phyloP scores from a whole-genome alignment of 1,140 invertebrate genomes.

The Drosophila varians region DNA sequence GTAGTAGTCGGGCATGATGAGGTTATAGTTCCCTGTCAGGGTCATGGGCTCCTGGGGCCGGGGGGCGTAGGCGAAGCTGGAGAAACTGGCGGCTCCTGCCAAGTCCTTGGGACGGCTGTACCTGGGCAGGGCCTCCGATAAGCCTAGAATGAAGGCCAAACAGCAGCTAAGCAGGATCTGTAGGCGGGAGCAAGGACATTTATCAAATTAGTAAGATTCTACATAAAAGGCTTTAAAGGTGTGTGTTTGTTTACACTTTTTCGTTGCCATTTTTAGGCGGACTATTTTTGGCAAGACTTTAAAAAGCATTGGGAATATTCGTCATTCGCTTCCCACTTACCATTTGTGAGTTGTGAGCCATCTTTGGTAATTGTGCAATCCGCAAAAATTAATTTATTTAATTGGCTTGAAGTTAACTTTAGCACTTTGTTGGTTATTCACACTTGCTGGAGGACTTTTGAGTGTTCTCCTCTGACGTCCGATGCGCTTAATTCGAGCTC shows the following conservation, averaged over 20 bases:
- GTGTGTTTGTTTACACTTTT: neutral
- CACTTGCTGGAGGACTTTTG: slow-evolving; percentile 27
- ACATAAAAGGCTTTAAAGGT: too few relatives aligned
- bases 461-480: slow-evolving; percentile 15
- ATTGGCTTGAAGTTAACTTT: slow-evolving; percentile 15
- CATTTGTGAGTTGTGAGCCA: slow-evolving; percentile 38
- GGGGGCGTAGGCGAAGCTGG: slow-evolving; percentile 54
- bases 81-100: slow-evolving; percentile 23
- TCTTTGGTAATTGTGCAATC: slow-evolving; percentile 10
- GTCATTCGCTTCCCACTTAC: slow-evolving; percentile 23
- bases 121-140: slow-evolving; percentile 45
- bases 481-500: slow-evolving; percentile 64
- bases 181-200: neutral
- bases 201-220: too few relatives aligned
- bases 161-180: slow-evolving; percentile 17
- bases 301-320: neutral
- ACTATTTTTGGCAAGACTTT: too few relatives aligned
- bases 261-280: neutral
- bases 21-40: slow-evolving; percentile 65
- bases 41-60: slow-evolving; percentile 52
- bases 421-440: slow-evolving; percentile 17
- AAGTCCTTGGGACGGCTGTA: slow-evolving; percentile 53
- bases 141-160: slow-evolving; percentile 15
- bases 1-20: slow-evolving; percentile 77
- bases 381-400: slow-evolving; percentile 4